phyloP scores from a whole-genome alignment of 1,140 invertebrate species.

The Bombus affinis region DNA sequence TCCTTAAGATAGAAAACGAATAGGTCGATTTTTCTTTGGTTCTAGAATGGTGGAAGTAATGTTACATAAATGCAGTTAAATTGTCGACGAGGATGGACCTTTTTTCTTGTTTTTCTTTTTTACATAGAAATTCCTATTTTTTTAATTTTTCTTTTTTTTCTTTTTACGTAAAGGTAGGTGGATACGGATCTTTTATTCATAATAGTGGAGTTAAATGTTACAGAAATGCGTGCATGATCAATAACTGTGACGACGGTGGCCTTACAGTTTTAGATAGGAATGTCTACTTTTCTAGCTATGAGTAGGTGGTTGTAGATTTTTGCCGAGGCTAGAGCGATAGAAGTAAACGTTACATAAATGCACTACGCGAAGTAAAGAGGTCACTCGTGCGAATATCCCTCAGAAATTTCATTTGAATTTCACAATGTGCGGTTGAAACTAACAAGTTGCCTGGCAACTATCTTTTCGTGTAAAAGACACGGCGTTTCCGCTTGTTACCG shows the following conservation, averaged over 20 bases:
- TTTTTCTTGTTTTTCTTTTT: no score
- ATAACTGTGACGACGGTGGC: background rate
- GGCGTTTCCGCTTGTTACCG: constrained; percentile 21
- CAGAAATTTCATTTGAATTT: constrained; percentile 35
- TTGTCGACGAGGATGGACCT: no score
- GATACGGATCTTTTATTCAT: no score
- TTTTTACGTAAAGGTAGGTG: no score
- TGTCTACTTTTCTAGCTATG: background rate
- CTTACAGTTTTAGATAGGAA: background rate
- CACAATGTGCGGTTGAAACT: constrained; percentile 24
- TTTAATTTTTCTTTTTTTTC: no score
- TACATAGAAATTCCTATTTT: no score
- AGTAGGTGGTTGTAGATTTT: background rate
- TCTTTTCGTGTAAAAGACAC: background rate
- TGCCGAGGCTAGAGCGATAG: background rate
- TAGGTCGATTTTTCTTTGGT: no score
- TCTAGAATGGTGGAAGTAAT: no score
- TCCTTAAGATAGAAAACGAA: background rate
- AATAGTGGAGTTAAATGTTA: no score
- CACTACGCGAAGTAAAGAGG: background rate
- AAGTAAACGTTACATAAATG: constrained; percentile 31
- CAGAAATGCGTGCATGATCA: background rate
- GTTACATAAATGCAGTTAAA: no score
- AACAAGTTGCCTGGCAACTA: constrained; percentile 26
- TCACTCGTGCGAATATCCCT: constrained; percentile 16